phyloP scores from a whole-genome alignment of 2,113 vertebrate species.

The Corythaixoides concolor region DNA sequence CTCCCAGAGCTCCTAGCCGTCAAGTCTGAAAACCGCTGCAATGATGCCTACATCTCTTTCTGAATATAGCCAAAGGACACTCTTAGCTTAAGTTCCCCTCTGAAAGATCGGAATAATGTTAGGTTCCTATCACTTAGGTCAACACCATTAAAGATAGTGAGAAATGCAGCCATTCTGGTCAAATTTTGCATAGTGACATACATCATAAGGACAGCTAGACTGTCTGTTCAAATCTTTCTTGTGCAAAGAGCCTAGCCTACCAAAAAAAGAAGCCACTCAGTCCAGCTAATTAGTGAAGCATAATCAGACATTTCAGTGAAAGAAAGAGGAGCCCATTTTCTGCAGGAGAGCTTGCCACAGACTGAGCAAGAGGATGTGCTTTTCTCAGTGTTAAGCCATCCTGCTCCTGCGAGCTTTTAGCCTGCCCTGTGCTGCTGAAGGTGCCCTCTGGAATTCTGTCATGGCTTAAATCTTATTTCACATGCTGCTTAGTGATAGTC shows the following conservation, averaged over 20 bases:
- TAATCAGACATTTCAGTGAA: neutral
- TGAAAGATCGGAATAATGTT: neutral
- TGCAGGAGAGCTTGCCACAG: neutral
- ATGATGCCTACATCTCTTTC: neutral
- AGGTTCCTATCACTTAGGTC: neutral
- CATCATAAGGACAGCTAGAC: neutral
- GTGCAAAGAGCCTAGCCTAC: neutral
- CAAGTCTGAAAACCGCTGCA: neutral
- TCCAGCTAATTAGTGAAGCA: neutral
- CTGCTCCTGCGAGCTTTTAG: neutral
- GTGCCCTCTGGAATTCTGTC: neutral
- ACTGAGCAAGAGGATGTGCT: neutral
- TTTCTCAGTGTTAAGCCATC: neutral
- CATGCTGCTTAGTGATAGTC: neutral
- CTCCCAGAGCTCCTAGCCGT: neutral
- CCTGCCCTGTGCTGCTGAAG: neutral
- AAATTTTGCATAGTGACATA: neutral
- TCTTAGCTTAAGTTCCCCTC: neutral
- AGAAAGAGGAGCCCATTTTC: neutral
- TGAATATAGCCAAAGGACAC: neutral
- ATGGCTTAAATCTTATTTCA: neutral
- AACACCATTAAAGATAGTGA: neutral
- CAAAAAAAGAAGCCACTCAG: accelerated
- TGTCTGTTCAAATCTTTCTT: neutral
- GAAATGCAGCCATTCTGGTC: neutral